phyloP scores from a whole-genome alignment of 1,140 invertebrate species.

The Drosophila quadrilineata region DNA sequence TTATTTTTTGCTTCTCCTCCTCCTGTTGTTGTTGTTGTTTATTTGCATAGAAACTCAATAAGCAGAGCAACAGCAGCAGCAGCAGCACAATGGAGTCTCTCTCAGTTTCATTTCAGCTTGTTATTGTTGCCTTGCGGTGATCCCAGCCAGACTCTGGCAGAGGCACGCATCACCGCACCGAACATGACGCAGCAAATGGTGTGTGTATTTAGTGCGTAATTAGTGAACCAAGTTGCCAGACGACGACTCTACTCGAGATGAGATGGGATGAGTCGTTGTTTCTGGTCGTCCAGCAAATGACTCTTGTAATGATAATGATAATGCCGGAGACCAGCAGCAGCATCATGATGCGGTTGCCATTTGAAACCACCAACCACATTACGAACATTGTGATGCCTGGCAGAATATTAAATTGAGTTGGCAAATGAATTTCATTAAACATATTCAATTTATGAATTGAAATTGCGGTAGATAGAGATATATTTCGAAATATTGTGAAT shows the following conservation, averaged over 20 bases:
- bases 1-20: constrained; percentile 10
- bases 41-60: constrained; percentile 70
- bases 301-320: constrained; percentile 29
- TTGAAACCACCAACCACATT: constrained; percentile 1
- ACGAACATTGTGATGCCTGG: no score
- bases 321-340: no score
- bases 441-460: no score
- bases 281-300: constrained; percentile 19
- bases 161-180: constrained; percentile 30
- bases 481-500: constrained; percentile 19
- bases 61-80: constrained; percentile 27
- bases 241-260: neutral
- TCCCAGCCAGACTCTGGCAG: neutral
- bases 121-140: constrained; percentile 23
- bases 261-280: constrained; percentile 14
- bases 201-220: constrained; percentile 42
- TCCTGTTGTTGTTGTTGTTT: constrained; percentile 25
- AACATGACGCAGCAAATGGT: constrained; percentile 39
- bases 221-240: constrained; percentile 14
- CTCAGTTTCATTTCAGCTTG: neutral
- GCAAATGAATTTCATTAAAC: neutral
- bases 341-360: constrained; percentile 5
- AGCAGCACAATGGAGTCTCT: constrained; percentile 6
- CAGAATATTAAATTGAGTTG: neutral
- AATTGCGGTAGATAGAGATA: no score